Conservation (phyloP, 2,888 invertebrate genomes). For the Netelia fuscicornis region DNA sequence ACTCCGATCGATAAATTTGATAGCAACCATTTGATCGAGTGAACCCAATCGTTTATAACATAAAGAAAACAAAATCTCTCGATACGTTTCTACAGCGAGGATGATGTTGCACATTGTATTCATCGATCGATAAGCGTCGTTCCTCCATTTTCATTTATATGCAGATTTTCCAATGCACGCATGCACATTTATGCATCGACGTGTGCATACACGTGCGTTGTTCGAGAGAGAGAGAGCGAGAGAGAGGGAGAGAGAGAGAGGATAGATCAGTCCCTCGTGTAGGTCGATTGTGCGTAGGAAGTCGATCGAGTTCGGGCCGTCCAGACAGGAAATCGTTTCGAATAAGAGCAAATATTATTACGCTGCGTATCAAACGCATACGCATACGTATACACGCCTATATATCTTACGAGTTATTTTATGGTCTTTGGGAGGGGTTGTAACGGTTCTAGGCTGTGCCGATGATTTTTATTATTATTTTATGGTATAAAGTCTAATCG, state of each 20-base stretch:
- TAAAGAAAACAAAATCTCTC: neutral
- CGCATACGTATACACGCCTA: neutral
- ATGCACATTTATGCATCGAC: neutral
- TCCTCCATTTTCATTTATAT: neutral
- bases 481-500: slow-evolving; percentile 25
- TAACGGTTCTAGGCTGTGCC: neutral
- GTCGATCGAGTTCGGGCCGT: slow-evolving; percentile 39
- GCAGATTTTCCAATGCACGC: neutral
- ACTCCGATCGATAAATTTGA: no score
- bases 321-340: slow-evolving; percentile 48
- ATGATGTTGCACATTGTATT: neutral
- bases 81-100: neutral
- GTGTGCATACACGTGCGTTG: neutral
- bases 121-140: neutral
- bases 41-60: no score
- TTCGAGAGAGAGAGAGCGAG: no score
- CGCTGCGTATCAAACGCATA: slow-evolving; percentile 3
- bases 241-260: neutral
- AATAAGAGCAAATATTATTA: slow-evolving; percentile 40
- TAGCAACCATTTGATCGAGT: no score
- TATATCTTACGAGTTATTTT: slow-evolving; percentile 28
- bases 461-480: neutral
- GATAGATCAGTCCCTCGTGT: slow-evolving; percentile 1
- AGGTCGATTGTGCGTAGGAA: slow-evolving; percentile 40
- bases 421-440: slow-evolving; percentile 18